A percentile compares a stretch with the other conserved stretches of the same genome.
Conservation (phyloP, 2,113 vertebrate genomes). For the Channa maculata region DNA sequence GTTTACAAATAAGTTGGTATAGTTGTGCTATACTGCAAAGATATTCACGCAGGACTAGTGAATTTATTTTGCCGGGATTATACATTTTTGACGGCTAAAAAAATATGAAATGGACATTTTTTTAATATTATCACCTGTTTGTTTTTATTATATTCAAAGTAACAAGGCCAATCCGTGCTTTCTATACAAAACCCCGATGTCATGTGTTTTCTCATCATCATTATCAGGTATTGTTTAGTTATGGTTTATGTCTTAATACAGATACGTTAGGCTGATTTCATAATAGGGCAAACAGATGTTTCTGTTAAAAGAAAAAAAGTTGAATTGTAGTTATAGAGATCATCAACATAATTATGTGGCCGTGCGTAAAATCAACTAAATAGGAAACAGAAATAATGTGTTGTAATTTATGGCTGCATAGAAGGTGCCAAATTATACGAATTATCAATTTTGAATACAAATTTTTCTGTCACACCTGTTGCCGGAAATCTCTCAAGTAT, state of each 20-base stretch:
- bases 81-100: not conserved
- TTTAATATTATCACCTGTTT: too few relatives aligned
- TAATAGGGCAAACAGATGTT: too few relatives aligned
- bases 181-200: too few relatives aligned
- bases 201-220: too few relatives aligned
- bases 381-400: not conserved
- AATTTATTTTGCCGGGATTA: slow-evolving; percentile 1
- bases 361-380: slow-evolving; percentile 37
- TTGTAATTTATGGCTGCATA: not conserved
- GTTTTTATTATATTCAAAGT: too few relatives aligned
- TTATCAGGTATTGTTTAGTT: too few relatives aligned
- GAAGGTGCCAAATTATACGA: too few relatives aligned
- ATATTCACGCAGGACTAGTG: not conserved
- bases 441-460: too few relatives aligned
- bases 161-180: too few relatives aligned
- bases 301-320: slow-evolving; percentile 28
- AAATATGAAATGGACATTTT: too few relatives aligned
- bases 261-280: slow-evolving; percentile 9
- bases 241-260: slow-evolving; percentile 50
- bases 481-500: slow-evolving; percentile 26
- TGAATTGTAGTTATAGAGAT: slow-evolving; percentile 16
- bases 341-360: not conserved
- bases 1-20: not conserved
- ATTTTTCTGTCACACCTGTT: slow-evolving; percentile 48
- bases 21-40: not conserved